Evolutionary conservation across 2,113 vertebrate genomes (phyloP).

Genomic region (Varanus komodoensis): DNA sequence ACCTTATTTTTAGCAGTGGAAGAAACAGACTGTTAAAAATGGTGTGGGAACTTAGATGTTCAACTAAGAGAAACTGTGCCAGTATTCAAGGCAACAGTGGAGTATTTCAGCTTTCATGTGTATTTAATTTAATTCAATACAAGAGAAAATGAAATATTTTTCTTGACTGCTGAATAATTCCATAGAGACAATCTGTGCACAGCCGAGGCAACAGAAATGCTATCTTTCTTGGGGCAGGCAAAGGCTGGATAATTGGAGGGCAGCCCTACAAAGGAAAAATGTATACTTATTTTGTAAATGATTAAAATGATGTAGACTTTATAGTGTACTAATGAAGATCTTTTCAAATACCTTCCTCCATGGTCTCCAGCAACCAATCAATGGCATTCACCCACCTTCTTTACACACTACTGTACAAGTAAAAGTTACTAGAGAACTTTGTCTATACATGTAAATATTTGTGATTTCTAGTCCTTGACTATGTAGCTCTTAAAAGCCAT

Average conservation of each 20-base stretch:
- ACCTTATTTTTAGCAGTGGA: background rate
- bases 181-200: background rate
- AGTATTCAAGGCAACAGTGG: background rate
- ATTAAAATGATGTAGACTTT: background rate
- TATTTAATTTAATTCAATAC: background rate
- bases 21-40: background rate
- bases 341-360: background rate
- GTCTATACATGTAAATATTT: background rate
- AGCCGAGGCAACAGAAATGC: background rate
- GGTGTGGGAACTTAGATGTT: background rate
- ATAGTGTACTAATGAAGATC: background rate
- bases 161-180: background rate
- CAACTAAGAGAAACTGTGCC: background rate
- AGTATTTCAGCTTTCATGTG: background rate
- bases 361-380: background rate
- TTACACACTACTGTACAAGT: background rate
- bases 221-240: background rate
- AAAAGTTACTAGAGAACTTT: background rate
- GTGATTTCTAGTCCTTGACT: background rate
- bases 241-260: background rate
- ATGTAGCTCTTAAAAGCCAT: background rate
- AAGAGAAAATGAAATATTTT: background rate
- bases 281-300: too few relatives aligned
- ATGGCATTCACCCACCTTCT: background rate
- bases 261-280: background rate